phyloP scores from a whole-genome alignment of 2,113 vertebrate genomes.

The Sphyrna mokarran region DNA sequence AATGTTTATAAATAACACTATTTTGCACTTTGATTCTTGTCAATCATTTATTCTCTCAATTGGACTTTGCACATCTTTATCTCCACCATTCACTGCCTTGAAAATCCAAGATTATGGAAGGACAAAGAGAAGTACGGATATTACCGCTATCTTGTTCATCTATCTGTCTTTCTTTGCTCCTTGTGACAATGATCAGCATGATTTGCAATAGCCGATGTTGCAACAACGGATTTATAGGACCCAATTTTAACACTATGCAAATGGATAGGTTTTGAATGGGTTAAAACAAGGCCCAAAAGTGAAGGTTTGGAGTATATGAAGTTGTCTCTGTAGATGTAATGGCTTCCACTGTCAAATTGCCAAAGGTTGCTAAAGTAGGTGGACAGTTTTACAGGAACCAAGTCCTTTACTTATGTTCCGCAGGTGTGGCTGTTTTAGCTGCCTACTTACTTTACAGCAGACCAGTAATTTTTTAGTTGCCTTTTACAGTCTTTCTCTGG shows the following conservation, averaged over 20 bases:
- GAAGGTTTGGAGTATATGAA: too few relatives aligned
- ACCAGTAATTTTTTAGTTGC: too few relatives aligned
- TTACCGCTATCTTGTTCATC: not conserved
- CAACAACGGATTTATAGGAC: not conserved
- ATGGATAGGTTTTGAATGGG: too few relatives aligned
- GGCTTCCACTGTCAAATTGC: too few relatives aligned
- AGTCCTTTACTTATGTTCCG: too few relatives aligned
- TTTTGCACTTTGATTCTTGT: not conserved
- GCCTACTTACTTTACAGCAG: too few relatives aligned
- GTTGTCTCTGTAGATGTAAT: too few relatives aligned
- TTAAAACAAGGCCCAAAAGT: not conserved
- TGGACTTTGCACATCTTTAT: not conserved
- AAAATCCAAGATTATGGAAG: not conserved
- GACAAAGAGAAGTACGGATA: not conserved
- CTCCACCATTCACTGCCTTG: not conserved
- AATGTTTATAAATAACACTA: not conserved
- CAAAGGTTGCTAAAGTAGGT: too few relatives aligned
- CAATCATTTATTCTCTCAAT: not conserved
- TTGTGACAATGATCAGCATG: not conserved
- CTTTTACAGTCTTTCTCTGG: too few relatives aligned
- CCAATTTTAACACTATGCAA: too few relatives aligned
- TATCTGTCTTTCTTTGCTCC: not conserved
- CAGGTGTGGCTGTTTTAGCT: too few relatives aligned
- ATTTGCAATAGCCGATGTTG: not conserved
- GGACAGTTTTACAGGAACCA: too few relatives aligned